phyloP scores from a whole-genome alignment of 2,797 vertebrate genomes.

The Ceryle rudis region DNA sequence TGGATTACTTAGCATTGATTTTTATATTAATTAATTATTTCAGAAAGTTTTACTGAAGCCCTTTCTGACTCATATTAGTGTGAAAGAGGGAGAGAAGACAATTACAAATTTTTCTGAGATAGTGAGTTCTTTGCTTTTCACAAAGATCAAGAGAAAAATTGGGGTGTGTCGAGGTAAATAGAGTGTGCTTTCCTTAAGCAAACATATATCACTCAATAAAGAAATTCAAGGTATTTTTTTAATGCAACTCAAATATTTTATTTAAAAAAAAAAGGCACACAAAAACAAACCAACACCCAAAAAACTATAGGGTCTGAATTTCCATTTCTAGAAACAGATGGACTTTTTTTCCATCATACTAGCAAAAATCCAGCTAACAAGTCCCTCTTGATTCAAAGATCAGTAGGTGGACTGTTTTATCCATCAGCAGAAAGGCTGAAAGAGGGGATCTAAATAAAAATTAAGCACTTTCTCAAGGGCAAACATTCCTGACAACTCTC shows the following conservation, averaged over 20 bases:
- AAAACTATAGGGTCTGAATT: background rate
- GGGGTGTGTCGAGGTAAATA: background rate
- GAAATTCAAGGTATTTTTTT: background rate
- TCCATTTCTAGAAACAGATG: background rate
- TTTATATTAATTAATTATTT: background rate
- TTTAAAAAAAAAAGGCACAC: too few species aligned
- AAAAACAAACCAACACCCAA: background rate
- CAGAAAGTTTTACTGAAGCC: background rate
- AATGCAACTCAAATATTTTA: background rate
- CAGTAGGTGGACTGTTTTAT: background rate
- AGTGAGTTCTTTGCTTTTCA: background rate
- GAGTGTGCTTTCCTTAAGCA: background rate
- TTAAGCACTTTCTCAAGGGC: background rate
- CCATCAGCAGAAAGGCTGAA: rapidly evolving
- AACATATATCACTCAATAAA: background rate
- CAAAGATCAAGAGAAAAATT: background rate
- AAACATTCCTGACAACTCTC: background rate
- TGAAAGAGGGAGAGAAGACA: background rate
- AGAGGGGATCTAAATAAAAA: background rate
- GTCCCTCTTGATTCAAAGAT: background rate
- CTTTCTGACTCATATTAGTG: background rate
- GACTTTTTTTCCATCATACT: background rate
- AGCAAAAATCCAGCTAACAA: background rate
- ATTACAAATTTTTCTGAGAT: background rate
- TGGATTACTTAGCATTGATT: background rate